phyloP scores from a whole-genome alignment of 2,113 vertebrate species.

The Amblyopsis rosae region DNA sequence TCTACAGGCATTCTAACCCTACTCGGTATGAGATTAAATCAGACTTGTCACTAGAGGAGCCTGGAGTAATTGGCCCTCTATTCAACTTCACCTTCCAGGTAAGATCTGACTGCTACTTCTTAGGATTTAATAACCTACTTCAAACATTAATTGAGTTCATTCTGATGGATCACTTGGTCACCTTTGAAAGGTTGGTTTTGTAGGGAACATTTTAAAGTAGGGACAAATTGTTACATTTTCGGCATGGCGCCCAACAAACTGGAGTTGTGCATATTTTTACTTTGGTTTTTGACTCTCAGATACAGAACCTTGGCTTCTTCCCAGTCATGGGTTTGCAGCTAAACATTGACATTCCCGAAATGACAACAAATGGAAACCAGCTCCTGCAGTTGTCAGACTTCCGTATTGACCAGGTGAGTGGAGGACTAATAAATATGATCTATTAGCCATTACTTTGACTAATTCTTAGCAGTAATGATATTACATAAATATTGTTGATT shows the following conservation, averaged over 20 bases:
- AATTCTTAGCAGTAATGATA: background rate
- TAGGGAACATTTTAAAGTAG: background rate
- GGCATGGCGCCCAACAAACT: background rate
- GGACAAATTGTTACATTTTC: too few relatives aligned
- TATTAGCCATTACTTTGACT: background rate
- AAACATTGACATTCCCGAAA: conserved; percentile 82
- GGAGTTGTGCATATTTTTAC: background rate
- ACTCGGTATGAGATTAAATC: conserved; percentile 87
- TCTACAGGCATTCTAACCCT: conserved; percentile 82
- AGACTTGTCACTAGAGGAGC: conserved; percentile 77
- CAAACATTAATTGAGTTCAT: too few relatives aligned
- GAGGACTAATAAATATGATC: background rate
- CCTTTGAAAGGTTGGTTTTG: background rate
- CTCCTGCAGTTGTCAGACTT: conserved; percentile 83
- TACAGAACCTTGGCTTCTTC: conserved; percentile 92
- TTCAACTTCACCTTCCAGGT: conserved; percentile 88
- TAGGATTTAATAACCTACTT: background rate
- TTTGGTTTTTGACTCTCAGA: conserved; percentile 65
- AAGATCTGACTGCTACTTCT: background rate
- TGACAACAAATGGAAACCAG: conserved; percentile 84
- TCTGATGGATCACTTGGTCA: too few relatives aligned
- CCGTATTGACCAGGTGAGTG: conserved; percentile 79
- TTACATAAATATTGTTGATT: background rate
- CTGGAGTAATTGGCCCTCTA: conserved; percentile 76
- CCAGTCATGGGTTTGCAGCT: conserved; percentile 82